These are phyloP conservation scores for Cavia aperea DNA, from an alignment of 2,113 vertebrate genomes.

Conservation along the genomic window DNA sequence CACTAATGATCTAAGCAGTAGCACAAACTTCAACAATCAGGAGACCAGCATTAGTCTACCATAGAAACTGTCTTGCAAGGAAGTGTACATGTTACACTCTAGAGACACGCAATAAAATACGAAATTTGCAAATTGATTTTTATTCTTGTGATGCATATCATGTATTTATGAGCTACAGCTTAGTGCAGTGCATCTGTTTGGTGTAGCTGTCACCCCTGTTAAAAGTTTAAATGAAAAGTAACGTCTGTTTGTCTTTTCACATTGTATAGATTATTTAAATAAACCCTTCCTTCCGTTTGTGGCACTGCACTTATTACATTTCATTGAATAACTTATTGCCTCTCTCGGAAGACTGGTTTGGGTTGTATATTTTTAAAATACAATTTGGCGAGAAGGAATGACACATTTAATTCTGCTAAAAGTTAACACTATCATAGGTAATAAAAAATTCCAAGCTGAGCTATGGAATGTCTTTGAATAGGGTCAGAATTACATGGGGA, in stretches of 20 bases:
- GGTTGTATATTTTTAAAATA: neutral
- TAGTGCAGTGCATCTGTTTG: neutral
- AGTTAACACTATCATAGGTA: neutral
- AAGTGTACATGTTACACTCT: fast-evolving
- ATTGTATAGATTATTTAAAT: neutral
- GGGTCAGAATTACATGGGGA: neutral
- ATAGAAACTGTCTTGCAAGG: neutral
- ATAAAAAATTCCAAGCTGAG: neutral
- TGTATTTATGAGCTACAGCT: neutral
- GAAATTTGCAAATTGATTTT: neutral
- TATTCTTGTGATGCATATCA: neutral
- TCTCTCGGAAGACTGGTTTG: neutral
- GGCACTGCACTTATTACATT: neutral
- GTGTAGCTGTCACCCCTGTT: neutral
- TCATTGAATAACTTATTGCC: neutral
- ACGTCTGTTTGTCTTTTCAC: neutral
- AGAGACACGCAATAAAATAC: neutral
- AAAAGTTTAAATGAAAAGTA: neutral
- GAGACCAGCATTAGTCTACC: fast-evolving
- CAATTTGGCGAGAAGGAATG: neutral
- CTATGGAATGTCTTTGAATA: neutral
- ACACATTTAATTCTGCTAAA: neutral
- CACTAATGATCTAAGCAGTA: neutral
- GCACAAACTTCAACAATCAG: neutral
- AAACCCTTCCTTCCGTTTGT: neutral